These are phyloP conservation scores for Alviniconcha marisindica DNA, from an alignment of 1,140 invertebrate species.

Conservation along the genomic window DNA sequence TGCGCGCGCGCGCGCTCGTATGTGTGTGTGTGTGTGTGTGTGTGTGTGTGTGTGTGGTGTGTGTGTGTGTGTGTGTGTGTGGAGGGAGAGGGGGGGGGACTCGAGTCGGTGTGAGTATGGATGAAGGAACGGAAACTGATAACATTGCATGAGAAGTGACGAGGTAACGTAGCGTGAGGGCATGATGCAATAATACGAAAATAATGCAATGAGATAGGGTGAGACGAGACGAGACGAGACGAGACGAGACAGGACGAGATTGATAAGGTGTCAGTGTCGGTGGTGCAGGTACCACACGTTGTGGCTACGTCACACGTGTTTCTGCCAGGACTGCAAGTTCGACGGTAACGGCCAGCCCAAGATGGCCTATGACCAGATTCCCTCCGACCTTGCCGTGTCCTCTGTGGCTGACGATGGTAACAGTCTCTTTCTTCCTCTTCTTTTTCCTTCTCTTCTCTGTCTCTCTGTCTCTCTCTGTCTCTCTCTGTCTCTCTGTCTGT, in stretches of 20 bases:
- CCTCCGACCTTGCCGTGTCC: neutral
- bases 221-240: neutral
- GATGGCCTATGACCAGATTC: neutral
- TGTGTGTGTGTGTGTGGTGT: too few species aligned
- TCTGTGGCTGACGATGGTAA: neutral
- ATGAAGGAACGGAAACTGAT: too few species aligned
- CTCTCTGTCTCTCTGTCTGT: too few species aligned
- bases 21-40: neutral
- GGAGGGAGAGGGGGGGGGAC: too few species aligned
- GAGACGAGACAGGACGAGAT: neutral
- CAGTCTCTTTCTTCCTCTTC: too few species aligned
- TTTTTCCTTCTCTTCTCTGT: too few species aligned
- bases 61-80: too few species aligned
- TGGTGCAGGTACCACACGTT: neutral
- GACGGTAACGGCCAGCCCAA: constrained; percentile 18
- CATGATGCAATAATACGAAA: neutral
- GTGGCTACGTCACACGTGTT: neutral
- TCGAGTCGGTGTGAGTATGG: too few species aligned
- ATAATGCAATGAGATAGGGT: neutral
- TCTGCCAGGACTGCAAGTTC: constrained; percentile 1
- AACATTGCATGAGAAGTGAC: too few species aligned
- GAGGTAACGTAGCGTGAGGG: neutral
- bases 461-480: too few species aligned
- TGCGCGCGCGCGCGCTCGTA: neutral
- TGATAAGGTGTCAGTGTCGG: neutral